phyloP scores from a whole-genome alignment of 2,888 invertebrate genomes.

The Trisateles emortualis region DNA sequence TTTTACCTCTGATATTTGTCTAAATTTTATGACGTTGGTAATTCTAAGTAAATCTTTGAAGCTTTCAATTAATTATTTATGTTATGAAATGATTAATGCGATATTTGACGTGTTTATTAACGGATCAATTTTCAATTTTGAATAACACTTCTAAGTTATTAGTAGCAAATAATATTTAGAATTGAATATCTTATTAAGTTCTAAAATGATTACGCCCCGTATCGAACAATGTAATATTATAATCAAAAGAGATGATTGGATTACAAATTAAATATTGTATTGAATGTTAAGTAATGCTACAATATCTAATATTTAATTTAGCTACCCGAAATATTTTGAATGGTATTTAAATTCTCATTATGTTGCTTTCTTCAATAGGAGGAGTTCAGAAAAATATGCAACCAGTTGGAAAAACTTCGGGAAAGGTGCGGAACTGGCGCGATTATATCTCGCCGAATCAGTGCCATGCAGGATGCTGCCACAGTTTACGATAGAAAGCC shows the following conservation, averaged over 20 bases:
- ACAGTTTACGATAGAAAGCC: conserved; percentile 85
- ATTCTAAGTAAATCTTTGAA: background rate
- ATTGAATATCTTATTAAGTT: background rate
- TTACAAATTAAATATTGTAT: no score
- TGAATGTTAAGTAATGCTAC: no score
- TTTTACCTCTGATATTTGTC: background rate
- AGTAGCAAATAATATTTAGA: no score
- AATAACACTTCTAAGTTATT: background rate
- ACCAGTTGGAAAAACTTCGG: conserved; percentile 92
- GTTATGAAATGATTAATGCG: background rate
- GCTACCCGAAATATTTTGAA: background rate
- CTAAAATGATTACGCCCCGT: no score
- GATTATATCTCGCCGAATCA: conserved; percentile 91
- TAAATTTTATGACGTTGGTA: background rate
- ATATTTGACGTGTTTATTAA: background rate
- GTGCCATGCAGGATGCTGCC: conserved; percentile 94
- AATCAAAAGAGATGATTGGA: no score
- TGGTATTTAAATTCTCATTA: background rate
- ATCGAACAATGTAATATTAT: no score
- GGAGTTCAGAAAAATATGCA: conserved; percentile 93
- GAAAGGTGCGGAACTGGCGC: conserved; percentile 92
- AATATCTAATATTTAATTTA: background rate
- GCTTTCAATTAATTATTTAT: background rate
- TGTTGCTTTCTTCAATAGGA: conserved; percentile 84
- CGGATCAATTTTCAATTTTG: background rate